Conservation (phyloP, 2,888 invertebrate species). For the Anthophora plumipes region DNA sequence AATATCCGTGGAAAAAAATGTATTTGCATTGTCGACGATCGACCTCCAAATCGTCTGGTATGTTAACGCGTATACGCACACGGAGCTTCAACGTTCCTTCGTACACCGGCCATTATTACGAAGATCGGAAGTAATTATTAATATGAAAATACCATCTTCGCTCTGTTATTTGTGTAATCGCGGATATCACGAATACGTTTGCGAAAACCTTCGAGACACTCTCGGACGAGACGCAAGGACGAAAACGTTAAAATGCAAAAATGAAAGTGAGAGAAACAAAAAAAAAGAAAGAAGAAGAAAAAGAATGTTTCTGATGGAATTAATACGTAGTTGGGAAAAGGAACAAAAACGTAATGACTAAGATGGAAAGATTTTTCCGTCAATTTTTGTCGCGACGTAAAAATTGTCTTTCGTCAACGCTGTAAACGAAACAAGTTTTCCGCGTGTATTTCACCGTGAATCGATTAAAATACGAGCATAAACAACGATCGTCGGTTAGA, state of each 20-base stretch:
- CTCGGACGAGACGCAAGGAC: neutral
- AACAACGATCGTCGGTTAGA: neutral
- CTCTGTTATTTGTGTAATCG: conserved; percentile 65
- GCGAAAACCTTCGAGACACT: conserved; percentile 30
- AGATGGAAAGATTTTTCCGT: neutral
- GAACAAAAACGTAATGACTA: neutral
- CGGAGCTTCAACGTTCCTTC: conserved; percentile 5
- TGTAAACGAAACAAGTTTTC: neutral
- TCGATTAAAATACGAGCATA: conserved; percentile 1
- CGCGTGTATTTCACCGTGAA: too few relatives aligned
- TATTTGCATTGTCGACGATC: neutral
- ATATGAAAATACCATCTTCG: conserved; percentile 57
- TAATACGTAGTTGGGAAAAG: too few relatives aligned
- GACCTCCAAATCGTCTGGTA: conserved; percentile 53
- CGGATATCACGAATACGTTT: conserved; percentile 45
- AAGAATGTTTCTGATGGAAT: neutral
- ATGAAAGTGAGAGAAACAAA: neutral
- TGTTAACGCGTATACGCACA: conserved; percentile 1
- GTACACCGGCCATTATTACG: conserved; percentile 53
- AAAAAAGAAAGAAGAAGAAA: neutral
- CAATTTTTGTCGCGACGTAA: neutral
- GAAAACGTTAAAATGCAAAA: neutral
- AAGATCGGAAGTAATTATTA: conserved; percentile 65
- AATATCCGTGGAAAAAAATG: neutral
- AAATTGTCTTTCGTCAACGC: too few relatives aligned